These are phyloP conservation scores for Ictalurus furcatus DNA, from an alignment of 2,113 vertebrate genomes.

Conservation along the genomic window DNA sequence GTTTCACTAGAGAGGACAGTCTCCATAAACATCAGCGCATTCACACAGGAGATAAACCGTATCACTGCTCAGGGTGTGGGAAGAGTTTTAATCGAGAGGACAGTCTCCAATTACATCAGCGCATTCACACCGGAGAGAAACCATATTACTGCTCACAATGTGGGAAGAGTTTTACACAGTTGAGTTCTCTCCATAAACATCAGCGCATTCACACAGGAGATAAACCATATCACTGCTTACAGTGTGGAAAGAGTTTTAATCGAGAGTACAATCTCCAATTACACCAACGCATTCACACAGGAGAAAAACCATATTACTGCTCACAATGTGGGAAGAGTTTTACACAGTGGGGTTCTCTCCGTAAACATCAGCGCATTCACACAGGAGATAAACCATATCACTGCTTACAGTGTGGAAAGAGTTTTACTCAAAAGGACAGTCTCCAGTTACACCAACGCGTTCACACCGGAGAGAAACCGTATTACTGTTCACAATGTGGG, in stretches of 20 bases:
- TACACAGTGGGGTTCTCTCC: neutral
- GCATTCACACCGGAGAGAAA: neutral
- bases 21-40: too few relatives aligned
- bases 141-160: neutral
- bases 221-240: neutral
- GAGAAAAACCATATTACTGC: neutral
- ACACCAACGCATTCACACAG: neutral
- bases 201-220: neutral
- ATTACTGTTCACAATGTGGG: too few relatives aligned
- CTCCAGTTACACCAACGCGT: too few relatives aligned
- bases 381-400: neutral
- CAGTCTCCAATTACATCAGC: neutral
- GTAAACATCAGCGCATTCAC: neutral
- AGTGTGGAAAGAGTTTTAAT: neutral
- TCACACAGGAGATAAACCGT: too few relatives aligned
- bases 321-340: neutral
- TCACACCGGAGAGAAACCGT: too few relatives aligned
- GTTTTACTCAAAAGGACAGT: too few relatives aligned
- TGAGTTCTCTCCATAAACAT: neutral
- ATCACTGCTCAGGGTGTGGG: too few relatives aligned
- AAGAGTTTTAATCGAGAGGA: too few relatives aligned
- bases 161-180: neutral
- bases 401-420: neutral
- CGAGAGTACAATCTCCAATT: neutral
- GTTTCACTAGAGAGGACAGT: neutral